Evolutionary conservation across 2,888 invertebrate species (phyloP).

Genomic region (Halictus ligatus): DNA sequence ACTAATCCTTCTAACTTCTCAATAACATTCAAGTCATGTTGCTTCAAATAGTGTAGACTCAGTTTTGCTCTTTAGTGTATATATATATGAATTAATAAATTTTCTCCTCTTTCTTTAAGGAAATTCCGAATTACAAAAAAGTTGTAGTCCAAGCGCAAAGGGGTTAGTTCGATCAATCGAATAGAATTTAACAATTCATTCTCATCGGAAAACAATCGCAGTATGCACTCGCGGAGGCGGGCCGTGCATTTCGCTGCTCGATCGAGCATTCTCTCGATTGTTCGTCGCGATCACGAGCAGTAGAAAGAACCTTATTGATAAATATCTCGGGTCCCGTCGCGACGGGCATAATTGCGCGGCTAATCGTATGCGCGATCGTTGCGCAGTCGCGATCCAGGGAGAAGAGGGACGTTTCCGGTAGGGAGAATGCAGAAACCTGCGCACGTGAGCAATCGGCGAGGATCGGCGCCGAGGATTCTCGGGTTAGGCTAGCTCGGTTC

Average conservation of each 20-base stretch:
- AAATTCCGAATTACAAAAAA: too few species aligned
- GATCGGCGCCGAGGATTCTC: neutral
- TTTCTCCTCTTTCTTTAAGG: too few species aligned
- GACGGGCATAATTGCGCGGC: constrained; percentile 31
- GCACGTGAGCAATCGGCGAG: constrained; percentile 32
- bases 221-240: neutral
- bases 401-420: constrained; percentile 56
- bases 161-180: neutral
- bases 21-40: too few species aligned
- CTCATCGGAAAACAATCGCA: neutral
- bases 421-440: constrained; percentile 36
- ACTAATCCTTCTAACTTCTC: too few species aligned
- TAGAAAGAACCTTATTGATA: constrained; percentile 2
- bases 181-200: neutral
- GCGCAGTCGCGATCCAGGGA: constrained; percentile 18
- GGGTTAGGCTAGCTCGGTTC: constrained; percentile 13
- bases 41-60: too few species aligned
- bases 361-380: constrained; percentile 30
- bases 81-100: too few species aligned
- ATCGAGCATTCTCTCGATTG: neutral
- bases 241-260: neutral
- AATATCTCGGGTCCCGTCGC: constrained; percentile 9
- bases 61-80: too few species aligned
- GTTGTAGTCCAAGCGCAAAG: too few species aligned
- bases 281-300: neutral